Evolutionary conservation across 2,888 invertebrate species (phyloP), one percentile per base, ranked within the genome.

Genomic region (Helobdella robusta): DNA sequence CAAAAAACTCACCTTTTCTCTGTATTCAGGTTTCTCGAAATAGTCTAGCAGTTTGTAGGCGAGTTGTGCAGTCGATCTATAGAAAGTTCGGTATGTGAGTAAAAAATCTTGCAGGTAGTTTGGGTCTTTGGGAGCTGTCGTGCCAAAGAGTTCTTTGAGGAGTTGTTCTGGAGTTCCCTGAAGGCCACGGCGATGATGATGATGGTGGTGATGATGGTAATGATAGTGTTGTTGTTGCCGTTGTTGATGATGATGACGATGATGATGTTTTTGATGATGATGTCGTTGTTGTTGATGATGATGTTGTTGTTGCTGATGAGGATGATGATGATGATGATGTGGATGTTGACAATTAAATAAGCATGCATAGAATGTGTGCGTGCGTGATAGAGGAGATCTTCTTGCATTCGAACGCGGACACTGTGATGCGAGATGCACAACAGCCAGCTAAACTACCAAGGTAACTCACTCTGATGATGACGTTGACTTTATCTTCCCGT

Each of bases 51-150:
- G 72, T 67, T 73, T 74, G 86, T 87, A 86, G 23, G 93, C 90
- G 44, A 97, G 89, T 72, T 86, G 84, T 69, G 89, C 82, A 2
- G 93, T 89, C 78, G 87, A 87, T 68, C 87, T 85, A 72, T 95
- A 89, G 78, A 98, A 99, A 59, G 93, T 94, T 71, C 98, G 85
- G 80, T 97, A 94, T 8, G 95, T 97, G 65, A 99, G 83, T 61
- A 99, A 84, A 78, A 98, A 98, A 82, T 99, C 98, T 82, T 98
- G 97, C 52, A 97, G 91, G 82, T 94, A 99, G 20, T 92, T 93
- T 11, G 94, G 92, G 82, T 98, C 97, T 35, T 77, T 75, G 30
- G n/a, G n/a, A n/a, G n/a, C n/a, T n/a, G n/a, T n/a, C n/a, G n/a
- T n/a, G 74, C 69, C 0, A 62, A 97, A 88, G 64, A 98, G 83